Conservation (phyloP, 2,888 invertebrate species). For the Mythimna albipuncta region DNA sequence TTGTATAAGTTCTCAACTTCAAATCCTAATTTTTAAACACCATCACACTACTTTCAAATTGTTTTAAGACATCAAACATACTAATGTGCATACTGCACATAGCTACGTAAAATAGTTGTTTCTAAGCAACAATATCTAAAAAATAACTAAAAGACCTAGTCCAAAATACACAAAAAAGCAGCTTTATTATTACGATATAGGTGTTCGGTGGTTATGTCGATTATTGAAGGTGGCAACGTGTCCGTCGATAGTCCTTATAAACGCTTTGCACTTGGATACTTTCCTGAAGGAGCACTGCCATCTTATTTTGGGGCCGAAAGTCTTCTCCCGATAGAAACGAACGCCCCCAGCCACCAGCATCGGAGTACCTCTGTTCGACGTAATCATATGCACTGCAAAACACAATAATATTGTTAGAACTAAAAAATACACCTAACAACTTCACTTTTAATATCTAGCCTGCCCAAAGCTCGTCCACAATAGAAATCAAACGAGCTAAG, state of each 20-base stretch:
- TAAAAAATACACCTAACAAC: not conserved
- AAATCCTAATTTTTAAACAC: too few species aligned
- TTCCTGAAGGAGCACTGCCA: constrained; percentile 66
- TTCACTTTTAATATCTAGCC: not conserved
- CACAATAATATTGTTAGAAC: constrained; percentile 13
- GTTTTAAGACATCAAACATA: too few species aligned
- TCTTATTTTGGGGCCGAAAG: constrained; percentile 43
- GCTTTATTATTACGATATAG: not conserved
- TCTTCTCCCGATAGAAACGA: constrained; percentile 66
- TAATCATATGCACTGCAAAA: constrained; percentile 37
- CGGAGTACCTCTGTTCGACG: constrained; percentile 26
- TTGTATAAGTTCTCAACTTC: too few species aligned
- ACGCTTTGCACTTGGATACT: constrained; percentile 61
- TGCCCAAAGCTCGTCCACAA: not conserved
- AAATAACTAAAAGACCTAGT: not conserved
- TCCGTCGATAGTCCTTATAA: constrained; percentile 36
- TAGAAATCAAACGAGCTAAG: not conserved
- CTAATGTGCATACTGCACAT: too few species aligned
- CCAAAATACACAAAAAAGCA: not conserved
- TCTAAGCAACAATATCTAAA: not conserved
- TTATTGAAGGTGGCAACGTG: constrained; percentile 29
- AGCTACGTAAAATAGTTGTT: too few species aligned
- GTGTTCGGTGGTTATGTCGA: constrained; percentile 28
- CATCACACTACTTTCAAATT: too few species aligned
- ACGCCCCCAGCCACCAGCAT: constrained; percentile 62